A percentile compares a stretch with the other conserved stretches of the same genome.
phyloP scores from a whole-genome alignment of 2,113 vertebrate species.

The Solea solea region DNA sequence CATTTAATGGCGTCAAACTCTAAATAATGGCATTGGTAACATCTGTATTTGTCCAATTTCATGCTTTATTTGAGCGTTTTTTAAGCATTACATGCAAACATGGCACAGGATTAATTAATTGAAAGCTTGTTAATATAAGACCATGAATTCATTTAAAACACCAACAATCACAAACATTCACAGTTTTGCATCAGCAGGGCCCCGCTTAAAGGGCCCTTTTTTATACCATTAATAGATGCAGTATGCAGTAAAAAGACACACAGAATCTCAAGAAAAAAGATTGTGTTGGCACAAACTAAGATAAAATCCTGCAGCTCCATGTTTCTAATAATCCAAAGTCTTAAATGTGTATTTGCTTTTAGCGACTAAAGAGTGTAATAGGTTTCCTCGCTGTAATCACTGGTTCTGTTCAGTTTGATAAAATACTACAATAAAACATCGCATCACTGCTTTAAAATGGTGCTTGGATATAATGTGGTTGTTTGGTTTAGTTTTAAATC shows the following conservation, averaged over 20 bases:
- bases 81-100: too few species aligned
- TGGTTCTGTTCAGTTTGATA: not conserved
- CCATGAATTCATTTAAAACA: too few species aligned
- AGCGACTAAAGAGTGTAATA: not conserved
- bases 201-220: slow-evolving; percentile 8
- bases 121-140: too few species aligned
- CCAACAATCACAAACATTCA: too few species aligned
- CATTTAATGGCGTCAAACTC: too few species aligned
- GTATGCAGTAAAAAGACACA: not conserved
- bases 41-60: too few species aligned
- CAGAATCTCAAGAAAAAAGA: slow-evolving; percentile 1
- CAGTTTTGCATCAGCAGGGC: too few species aligned
- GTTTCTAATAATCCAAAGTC: not conserved
- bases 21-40: too few species aligned
- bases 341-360: not conserved
- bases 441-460: not conserved
- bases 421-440: not conserved
- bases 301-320: not conserved
- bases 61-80: too few species aligned
- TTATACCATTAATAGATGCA: slow-evolving; percentile 29
- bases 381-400: not conserved
- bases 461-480: not conserved
- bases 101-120: too few species aligned
- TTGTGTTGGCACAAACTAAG: not conserved
- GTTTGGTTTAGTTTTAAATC: not conserved